Evolutionary conservation across 1,140 invertebrate genomes (phyloP), one percentile per base, ranked within the genome.

Genomic region (Bombus impatiens): DNA sequence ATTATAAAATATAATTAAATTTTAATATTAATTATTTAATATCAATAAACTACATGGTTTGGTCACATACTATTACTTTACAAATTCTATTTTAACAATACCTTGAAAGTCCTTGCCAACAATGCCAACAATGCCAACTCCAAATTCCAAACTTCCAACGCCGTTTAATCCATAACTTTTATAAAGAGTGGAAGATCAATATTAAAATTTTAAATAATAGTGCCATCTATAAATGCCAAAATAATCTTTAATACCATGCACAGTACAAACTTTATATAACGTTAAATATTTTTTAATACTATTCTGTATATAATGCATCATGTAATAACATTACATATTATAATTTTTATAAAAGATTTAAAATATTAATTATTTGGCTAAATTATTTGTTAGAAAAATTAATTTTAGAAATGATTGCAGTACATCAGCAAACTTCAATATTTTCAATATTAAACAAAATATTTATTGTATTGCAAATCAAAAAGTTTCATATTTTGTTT

Each of bases 21-120:
- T 82, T 65, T 37, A 62, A 82, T 65, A 9, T 65, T 59, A 15
- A 15, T 37, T 12, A 71, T 82, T 53, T 53, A 53, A 53, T 53
- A 53, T 53, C 47, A 72, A 28, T 0, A 40, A 83, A 83, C 35
- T 67, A 37, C 84, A 81, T 79, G 75, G 25, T 70, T 32, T 84
- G 74, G 87, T 13, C 47, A 28, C 83, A 44, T 85, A 85, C 82
- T 76, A 47, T 72, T 88, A 86, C 35, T 86, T 83, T 86, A 40
- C 71, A 82, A 87, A 81, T 80, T 91, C 91, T 93, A 93, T 93
- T 91, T 92, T 91, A 89, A 93, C 83, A 81, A 91, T 91, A 92
- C 87, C 88, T 87, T 86, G 70, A 87, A 89, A 89, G 89, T 92
- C 92, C 91, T 93, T 79, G 71, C 77, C 77, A 86, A 65, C 76